Evolutionary conservation across 2,797 vertebrate genomes (phyloP), one percentile per base, ranked within the genome.

Genomic region (Acrocephalus scirpaceus): DNA sequence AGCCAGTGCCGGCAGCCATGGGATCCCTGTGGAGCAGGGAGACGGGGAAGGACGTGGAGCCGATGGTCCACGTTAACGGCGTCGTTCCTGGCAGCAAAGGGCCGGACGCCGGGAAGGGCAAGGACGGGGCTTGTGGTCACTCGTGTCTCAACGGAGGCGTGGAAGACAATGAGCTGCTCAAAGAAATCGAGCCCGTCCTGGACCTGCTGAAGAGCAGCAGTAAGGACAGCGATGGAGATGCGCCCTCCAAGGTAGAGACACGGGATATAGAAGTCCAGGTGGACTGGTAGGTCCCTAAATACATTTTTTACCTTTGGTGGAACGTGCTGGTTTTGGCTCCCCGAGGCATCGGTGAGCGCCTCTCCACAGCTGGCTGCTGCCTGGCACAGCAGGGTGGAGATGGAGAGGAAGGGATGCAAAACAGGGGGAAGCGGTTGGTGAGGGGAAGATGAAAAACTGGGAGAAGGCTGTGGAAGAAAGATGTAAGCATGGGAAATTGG

Each of bases 141-240:
- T 86, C 92, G 47, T 97, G 98, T 83, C 98, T 98, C 86, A 99
- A 99, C 1, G 98, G 98, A 2, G 89, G 98, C 5, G 95, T 98
- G 88, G 99, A 98, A 34, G 98, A 98, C 95, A 99, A 98, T 4
- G 98, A 99, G 61, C 98, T 99, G 88, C 98, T 99, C 90, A 99
- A 98, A 97, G 99, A 99, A 97, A 99, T 99, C 3, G 98, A 99
- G 87, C 99, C 99, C 0, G 99, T 99, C 51, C 97, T 99, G 93
- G 98, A 98, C 67, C 98, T 99, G 78, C 98, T 99, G 97, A 98
- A 98, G 96, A 98, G 97, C 86, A 97, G 98, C 95, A 98, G 97
- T 95, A 98, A 97, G 95, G 98, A 98, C 73, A 62, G 98, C 96
- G 98, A 95, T 18, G 98, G 98, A 92, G 98, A 98, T 25, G 98